A percentile compares a stretch with the other conserved stretches of the same genome.
Conservation (phyloP, 2,113 vertebrate genomes). For the Diadophis punctatus region DNA sequence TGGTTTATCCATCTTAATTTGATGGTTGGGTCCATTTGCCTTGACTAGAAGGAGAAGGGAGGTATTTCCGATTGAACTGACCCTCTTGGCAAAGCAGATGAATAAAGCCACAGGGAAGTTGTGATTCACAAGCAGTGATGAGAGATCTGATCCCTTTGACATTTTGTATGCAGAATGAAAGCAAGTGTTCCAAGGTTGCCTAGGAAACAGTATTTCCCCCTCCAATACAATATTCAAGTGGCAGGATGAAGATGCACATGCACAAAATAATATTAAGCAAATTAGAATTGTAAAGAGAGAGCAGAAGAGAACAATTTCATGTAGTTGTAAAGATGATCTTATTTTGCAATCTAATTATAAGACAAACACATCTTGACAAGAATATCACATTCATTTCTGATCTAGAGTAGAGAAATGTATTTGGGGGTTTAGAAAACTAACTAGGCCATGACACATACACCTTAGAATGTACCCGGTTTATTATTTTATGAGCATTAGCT, state of each 20-base stretch:
- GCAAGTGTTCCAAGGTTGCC: neutral
- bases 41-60: neutral
- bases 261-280: neutral
- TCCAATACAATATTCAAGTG: neutral
- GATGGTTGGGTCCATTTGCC: neutral
- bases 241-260: neutral
- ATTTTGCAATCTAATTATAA: neutral
- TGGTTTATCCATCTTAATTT: neutral
- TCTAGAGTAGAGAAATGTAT: neutral
- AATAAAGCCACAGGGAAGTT: neutral
- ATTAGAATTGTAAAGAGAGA: neutral
- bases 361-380: neutral
- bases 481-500: neutral
- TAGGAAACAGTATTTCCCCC: neutral
- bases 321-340: neutral
- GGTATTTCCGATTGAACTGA: neutral
- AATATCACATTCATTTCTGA: neutral
- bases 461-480: neutral
- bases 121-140: neutral
- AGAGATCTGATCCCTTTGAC: neutral
- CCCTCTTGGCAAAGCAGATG: neutral
- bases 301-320: neutral
- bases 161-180: constrained; percentile 6
- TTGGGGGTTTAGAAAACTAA: neutral
- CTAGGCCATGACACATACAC: neutral